Base-by-base conservation (phyloP, 2,113 vertebrate genomes). In the Cephalophus harveyi region DNA sequence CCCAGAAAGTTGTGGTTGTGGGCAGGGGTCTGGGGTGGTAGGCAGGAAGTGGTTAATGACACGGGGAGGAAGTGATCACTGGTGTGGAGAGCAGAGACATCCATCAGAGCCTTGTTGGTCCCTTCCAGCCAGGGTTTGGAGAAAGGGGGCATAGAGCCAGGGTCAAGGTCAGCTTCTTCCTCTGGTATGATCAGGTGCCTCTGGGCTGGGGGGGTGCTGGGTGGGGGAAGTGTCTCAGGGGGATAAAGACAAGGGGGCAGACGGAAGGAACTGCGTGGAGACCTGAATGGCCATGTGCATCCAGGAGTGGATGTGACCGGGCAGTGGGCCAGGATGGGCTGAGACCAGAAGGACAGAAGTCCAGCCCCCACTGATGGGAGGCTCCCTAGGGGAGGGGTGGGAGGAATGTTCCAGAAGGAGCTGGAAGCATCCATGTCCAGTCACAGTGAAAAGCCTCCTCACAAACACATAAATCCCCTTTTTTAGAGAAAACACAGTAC, bases 251-350 rank as follows among this genome's bases (percentile, higher is more conserved):
- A 27, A 7, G 12, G 19, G 6, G 16, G 4, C 6, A 52, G 2
- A 59, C 3, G 4, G 64, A 16, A 40, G 28, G 30, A 27, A 12
- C 16, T 2, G 1, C 5, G 1, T 6, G 54, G 25, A 59, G 27
- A 23, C 54, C 50, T 12, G 0, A 52, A 33, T 17, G 46, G 36
- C 16, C 7, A 0, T 12, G 64, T 13, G 36, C 1, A 2, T 43
- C 23, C 91, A n/a, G 84, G 36, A 27, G 9, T 50, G 55, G 30
- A 46, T 7, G 2, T 5, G 14, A 17, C 10, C 3, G 3, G 46
- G 54, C 46, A 23, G 13, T 2, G 40, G 87, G 78, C 59, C 54
- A 12, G 43, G 36, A 25, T 15, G 7, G 28, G 79, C 57, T 11
- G 71, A 87, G 82, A 30, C 52, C 11, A 15, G 74, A 13, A 43